Conservation (phyloP, 2,113 vertebrate genomes). For the Microcebus murinus region DNA sequence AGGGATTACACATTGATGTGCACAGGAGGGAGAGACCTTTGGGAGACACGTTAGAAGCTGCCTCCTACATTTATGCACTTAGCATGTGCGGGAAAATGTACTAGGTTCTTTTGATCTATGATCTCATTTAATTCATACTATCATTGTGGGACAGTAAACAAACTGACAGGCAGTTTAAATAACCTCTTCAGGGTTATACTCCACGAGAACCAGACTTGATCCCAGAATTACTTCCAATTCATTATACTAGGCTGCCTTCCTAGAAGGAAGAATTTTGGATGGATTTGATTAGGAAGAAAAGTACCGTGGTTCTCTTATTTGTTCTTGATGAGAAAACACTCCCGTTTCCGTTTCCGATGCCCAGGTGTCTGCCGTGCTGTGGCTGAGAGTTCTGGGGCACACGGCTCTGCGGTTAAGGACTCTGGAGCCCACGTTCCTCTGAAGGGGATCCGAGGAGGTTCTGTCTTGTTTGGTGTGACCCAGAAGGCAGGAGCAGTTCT, state of each 20-base stretch:
- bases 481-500: rapidly evolving
- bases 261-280: not conserved
- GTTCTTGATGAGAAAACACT: not conserved
- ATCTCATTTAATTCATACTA: not conserved
- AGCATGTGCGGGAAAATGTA: not conserved
- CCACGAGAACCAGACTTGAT: too few relatives aligned
- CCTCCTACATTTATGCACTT: not conserved
- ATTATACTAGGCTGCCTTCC: not conserved
- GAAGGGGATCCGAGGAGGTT: not conserved
- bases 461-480: not conserved
- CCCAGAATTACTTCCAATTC: not conserved
- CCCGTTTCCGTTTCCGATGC: not conserved
- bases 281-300: not conserved
- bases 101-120: too few relatives aligned
- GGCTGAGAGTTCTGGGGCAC: not conserved
- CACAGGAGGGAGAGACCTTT: rapidly evolving
- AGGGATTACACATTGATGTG: rapidly evolving
- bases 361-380: not conserved
- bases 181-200: not conserved
- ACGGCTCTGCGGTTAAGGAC: not conserved
- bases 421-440: rapidly evolving
- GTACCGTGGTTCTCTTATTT: not conserved
- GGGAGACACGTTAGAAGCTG: not conserved
- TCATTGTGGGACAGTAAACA: not conserved
- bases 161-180: too few relatives aligned